Conservation (phyloP, 2,888 invertebrate genomes). For the Scaptodrosophila latifasciaeformis region DNA sequence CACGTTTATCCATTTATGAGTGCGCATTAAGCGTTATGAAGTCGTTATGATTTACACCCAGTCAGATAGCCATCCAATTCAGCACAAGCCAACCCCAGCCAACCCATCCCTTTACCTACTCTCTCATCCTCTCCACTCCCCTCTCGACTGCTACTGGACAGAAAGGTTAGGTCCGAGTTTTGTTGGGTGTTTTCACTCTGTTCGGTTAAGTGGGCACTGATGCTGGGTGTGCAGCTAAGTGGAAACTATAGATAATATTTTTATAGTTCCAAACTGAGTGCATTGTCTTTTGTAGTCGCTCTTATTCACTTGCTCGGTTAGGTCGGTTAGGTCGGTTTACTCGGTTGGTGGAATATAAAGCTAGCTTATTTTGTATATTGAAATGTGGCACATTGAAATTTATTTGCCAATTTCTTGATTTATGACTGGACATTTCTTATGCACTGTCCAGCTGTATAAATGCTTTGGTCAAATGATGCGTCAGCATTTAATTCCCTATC, state of each 20-base stretch:
- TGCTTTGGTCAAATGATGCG: conserved; percentile 57
- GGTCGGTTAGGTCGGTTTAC: too few species aligned
- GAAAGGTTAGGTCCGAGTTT: too few species aligned
- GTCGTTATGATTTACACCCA: conserved; percentile 69
- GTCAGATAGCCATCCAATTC: neutral
- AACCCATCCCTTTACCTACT: too few species aligned
- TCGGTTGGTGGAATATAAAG: neutral
- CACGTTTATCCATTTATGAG: conserved; percentile 65
- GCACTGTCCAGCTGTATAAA: conserved; percentile 14
- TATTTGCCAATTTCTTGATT: conserved; percentile 58
- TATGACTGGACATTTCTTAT: conserved; percentile 57
- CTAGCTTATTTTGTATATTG: conserved; percentile 56
- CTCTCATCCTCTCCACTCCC: too few species aligned
- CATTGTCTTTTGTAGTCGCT: too few species aligned
- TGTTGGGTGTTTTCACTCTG: too few species aligned
- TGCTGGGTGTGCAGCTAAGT: conserved; percentile 71
- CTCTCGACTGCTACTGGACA: too few species aligned
- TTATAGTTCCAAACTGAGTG: conserved; percentile 48
- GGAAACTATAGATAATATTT: conserved; percentile 74
- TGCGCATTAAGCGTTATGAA: conserved; percentile 54
- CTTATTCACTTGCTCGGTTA: too few species aligned
- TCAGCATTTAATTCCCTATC: conserved; percentile 53
- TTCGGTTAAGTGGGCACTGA: conserved; percentile 65
- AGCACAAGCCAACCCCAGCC: neutral
- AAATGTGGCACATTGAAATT: conserved; percentile 62